Evolutionary conservation across 2,888 invertebrate species (phyloP).

Genomic region (Hymenopus coronatus): DNA sequence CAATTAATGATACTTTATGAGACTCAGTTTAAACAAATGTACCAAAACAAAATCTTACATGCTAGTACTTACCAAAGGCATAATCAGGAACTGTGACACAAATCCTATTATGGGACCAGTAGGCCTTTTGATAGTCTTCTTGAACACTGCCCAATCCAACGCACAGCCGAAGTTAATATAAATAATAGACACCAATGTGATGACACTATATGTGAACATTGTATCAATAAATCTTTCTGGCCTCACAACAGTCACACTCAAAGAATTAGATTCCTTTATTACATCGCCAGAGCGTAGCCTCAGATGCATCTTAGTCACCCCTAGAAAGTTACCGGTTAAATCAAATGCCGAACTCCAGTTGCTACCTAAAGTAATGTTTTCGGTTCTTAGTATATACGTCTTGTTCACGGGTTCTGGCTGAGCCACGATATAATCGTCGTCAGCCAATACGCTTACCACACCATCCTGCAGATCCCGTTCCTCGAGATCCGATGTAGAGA

Average conservation of each 20-base stretch:
- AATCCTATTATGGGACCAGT: constrained; percentile 78
- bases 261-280: constrained; percentile 39
- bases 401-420: background rate
- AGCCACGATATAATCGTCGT: background rate
- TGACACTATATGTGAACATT: constrained; percentile 72
- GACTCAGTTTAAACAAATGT: background rate
- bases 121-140: constrained; percentile 64
- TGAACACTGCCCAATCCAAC: constrained; percentile 69
- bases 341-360: constrained; percentile 45
- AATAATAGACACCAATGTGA: constrained; percentile 71
- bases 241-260: constrained; percentile 59
- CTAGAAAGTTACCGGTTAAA: constrained; percentile 45
- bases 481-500: constrained; percentile 46
- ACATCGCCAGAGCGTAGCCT: constrained; percentile 8
- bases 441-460: constrained; percentile 17
- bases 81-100: constrained; percentile 72
- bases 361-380: constrained; percentile 35
- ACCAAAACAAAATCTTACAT: background rate
- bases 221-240: constrained; percentile 65
- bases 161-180: constrained; percentile 92
- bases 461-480: constrained; percentile 19
- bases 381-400: background rate
- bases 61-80: constrained; percentile 71
- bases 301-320: constrained; percentile 25
- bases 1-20: background rate